A percentile compares a stretch with the other conserved stretches of the same genome.
Evolutionary conservation across 64 coral and sea anemone species (phyloP).

Genomic region (Anthopleura sola): DNA sequence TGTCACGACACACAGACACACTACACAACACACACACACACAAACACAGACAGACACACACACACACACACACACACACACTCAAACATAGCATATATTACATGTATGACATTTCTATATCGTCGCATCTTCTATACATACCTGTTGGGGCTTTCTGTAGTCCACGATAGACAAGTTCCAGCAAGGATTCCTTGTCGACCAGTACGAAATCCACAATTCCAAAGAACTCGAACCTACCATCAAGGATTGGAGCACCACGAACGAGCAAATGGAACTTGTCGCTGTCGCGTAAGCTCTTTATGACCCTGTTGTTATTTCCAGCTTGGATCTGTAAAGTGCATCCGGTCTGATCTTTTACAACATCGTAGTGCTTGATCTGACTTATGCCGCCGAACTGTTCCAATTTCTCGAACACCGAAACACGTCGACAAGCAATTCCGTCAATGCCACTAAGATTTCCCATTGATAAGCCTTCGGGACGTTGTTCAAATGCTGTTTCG

Average conservation of each 20-base stretch:
- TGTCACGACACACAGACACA: no score
- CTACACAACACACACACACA: no score
- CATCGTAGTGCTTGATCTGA: not conserved
- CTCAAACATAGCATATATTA: no score
- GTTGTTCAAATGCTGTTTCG: not conserved
- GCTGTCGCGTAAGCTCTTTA: not conserved
- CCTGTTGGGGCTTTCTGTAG: not conserved
- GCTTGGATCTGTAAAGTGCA: not conserved
- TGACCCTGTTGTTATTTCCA: not conserved
- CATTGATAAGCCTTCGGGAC: not conserved
- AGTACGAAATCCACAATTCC: not conserved
- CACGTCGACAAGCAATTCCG: not conserved
- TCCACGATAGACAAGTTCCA: no score
- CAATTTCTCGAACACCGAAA: not conserved
- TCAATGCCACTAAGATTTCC: not conserved
- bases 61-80: no score
- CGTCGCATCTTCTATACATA: not conserved
- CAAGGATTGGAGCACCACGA: not conserved
- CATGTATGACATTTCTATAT: no score
- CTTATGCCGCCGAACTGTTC: not conserved
- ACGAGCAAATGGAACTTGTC: not conserved
- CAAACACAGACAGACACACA: no score
- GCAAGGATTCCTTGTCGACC: not conserved
- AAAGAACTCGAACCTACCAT: not conserved
- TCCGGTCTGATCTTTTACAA: not conserved